phyloP scores from a whole-genome alignment of 2,888 invertebrate species.

The Patella pellucida region DNA sequence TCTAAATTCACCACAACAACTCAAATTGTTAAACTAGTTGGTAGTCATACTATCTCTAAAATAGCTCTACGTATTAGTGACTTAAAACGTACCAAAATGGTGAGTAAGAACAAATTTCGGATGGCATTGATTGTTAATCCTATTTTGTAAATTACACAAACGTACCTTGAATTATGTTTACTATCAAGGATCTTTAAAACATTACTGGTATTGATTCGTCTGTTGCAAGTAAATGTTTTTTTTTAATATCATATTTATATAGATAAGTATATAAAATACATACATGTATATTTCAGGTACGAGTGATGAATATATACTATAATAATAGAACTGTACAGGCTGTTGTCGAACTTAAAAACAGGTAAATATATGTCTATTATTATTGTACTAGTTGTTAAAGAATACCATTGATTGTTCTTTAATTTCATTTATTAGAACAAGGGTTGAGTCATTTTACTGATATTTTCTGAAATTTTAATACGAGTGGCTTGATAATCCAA shows the following conservation, averaged over 20 bases:
- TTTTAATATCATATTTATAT: no score
- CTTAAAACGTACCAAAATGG: constrained; percentile 97
- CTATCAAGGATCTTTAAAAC: no score
- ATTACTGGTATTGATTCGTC: not conserved
- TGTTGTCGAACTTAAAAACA: constrained; percentile 96
- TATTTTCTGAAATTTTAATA: no score
- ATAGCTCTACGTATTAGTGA: constrained; percentile 94
- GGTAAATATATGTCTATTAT: constrained; percentile 68
- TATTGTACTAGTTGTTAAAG: not conserved
- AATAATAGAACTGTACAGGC: constrained; percentile 94
- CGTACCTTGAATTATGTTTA: not conserved
- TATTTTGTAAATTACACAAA: not conserved
- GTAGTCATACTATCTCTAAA: constrained; percentile 94
- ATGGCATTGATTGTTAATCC: not conserved
- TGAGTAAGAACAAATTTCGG: constrained; percentile 35
- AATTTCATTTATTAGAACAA: not conserved
- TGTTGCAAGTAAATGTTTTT: no score
- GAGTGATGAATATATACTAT: constrained; percentile 95
- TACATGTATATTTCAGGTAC: constrained; percentile 72
- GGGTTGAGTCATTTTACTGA: not conserved
- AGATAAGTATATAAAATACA: no score
- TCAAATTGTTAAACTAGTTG: constrained; percentile 95
- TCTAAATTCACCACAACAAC: constrained; percentile 98
- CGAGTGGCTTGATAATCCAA: no score
- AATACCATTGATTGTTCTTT: not conserved